Evolutionary conservation across 2,888 invertebrate species (phyloP).

Genomic region (Eupsilia transversa): DNA sequence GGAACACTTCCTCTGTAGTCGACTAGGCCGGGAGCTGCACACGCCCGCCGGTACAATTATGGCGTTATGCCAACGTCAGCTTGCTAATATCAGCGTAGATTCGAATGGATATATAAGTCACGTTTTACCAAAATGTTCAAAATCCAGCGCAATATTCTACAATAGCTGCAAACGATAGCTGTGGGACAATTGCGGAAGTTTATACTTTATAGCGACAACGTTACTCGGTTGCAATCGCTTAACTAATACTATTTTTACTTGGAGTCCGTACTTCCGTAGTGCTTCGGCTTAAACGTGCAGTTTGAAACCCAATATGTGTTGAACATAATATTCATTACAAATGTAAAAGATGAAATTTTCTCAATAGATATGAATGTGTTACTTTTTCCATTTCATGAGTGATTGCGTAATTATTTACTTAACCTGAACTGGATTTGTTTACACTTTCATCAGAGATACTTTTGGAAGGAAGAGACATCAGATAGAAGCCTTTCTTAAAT

Average conservation of each 20-base stretch:
- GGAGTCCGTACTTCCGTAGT: slow-evolving; percentile 26
- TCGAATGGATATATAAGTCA: slow-evolving; percentile 81
- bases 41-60: slow-evolving; percentile 81
- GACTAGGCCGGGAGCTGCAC: slow-evolving; percentile 73
- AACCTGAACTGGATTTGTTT: not conserved
- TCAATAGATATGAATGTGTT: not conserved
- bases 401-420: not conserved
- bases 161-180: slow-evolving; percentile 74
- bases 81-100: slow-evolving; percentile 80
- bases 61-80: slow-evolving; percentile 83
- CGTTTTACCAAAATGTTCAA: slow-evolving; percentile 82
- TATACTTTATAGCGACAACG: slow-evolving; percentile 77
- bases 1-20: slow-evolving; percentile 76
- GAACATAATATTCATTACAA: slow-evolving; percentile 18
- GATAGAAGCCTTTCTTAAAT: slow-evolving; percentile 4
- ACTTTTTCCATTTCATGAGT: not conserved
- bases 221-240: slow-evolving; percentile 62
- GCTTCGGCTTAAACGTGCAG: slow-evolving; percentile 24
- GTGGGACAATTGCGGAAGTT: slow-evolving; percentile 76
- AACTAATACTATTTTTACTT: slow-evolving; percentile 50
- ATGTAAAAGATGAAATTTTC: too few species aligned
- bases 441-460: not conserved
- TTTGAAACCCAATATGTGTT: slow-evolving; percentile 39
- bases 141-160: slow-evolving; percentile 76
- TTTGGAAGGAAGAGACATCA: not conserved